These are phyloP conservation scores for Pontoporia blainvillei DNA, from an alignment of 2,113 vertebrate genomes.

Conservation along the genomic window DNA sequence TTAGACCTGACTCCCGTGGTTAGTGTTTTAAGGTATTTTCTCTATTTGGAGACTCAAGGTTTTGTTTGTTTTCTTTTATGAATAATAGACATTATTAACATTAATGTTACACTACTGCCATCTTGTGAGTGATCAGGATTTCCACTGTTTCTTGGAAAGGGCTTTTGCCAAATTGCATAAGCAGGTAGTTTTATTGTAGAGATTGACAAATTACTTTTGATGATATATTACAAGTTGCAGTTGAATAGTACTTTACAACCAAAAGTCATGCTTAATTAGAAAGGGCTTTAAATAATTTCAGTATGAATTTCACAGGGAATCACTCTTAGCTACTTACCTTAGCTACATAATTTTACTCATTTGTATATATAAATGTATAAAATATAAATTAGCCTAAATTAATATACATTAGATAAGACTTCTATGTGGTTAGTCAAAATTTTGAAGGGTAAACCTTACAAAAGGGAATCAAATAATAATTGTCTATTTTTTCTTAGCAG, in stretches of 20 bases:
- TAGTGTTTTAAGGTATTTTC: not conserved
- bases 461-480: not conserved
- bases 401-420: not conserved
- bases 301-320: not conserved
- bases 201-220: not conserved
- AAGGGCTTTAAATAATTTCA: not conserved
- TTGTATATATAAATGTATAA: not conserved
- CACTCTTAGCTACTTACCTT: not conserved
- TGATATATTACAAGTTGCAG: not conserved
- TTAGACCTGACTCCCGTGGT: not conserved
- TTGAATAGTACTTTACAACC: not conserved
- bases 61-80: not conserved
- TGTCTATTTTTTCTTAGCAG: not conserved
- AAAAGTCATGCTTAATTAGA: not conserved
- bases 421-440: not conserved
- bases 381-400: not conserved
- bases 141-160: not conserved
- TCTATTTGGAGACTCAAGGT: not conserved
- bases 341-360: not conserved
- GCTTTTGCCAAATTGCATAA: not conserved
- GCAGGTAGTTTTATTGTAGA: not conserved
- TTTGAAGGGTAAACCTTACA: not conserved
- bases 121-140: slow-evolving; percentile 42
- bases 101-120: slow-evolving; percentile 61
- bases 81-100: not conserved